Conservation (phyloP, 2,888 invertebrate genomes). For the Axea sp. region DNA sequence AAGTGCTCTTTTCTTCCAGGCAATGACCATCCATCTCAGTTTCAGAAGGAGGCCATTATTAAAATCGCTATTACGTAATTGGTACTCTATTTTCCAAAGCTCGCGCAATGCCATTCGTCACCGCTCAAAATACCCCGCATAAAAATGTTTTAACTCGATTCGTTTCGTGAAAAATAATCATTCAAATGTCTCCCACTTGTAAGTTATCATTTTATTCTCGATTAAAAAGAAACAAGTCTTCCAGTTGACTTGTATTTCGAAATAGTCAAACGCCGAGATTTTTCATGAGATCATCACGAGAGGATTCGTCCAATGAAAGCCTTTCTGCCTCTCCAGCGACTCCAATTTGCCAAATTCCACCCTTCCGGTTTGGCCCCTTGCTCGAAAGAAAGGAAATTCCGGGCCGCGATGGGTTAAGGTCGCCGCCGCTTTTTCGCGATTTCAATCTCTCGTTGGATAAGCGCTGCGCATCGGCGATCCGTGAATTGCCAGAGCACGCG, state of each 20-base stretch:
- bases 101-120: constrained; percentile 6
- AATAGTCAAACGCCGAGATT: background rate
- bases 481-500: constrained; percentile 5
- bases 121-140: constrained; percentile 6
- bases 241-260: too few species aligned
- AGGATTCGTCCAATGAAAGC: constrained; percentile 1
- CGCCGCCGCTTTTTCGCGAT: constrained; percentile 5
- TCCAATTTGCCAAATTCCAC: constrained; percentile 1
- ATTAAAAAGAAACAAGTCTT: too few species aligned
- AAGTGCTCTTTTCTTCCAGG: constrained; percentile 5
- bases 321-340: background rate
- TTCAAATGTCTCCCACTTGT: too few species aligned
- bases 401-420: background rate
- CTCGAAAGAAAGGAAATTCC: constrained; percentile 4
- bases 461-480: constrained; percentile 9
- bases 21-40: constrained; percentile 27
- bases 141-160: constrained; percentile 1
- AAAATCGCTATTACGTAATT: constrained; percentile 45
- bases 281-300: background rate
- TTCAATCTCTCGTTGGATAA: constrained; percentile 9
- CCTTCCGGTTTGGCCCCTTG: constrained; percentile 10
- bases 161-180: too few species aligned
- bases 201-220: too few species aligned
- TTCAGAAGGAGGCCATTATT: constrained; percentile 23
- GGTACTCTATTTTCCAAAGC: constrained; percentile 29